phyloP scores from a whole-genome alignment of 1,140 invertebrate genomes.

The Pinna nobilis region DNA sequence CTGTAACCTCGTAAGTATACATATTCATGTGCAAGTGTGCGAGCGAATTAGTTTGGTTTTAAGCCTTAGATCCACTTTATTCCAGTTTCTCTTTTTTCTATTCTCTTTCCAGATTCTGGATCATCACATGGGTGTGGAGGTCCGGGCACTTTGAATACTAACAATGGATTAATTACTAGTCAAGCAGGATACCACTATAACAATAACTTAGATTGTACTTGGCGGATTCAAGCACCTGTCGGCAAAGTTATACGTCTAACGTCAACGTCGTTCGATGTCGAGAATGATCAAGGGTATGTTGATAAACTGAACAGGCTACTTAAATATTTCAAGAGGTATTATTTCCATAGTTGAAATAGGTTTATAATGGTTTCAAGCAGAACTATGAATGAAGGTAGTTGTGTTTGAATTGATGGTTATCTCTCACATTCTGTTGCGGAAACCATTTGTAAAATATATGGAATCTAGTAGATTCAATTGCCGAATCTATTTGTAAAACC shows the following conservation, averaged over 20 bases:
- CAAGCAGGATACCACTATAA: conserved; percentile 1
- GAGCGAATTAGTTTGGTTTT: too few species aligned
- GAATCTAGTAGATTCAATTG: too few species aligned
- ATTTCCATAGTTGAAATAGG: neutral
- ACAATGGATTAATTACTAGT: conserved; percentile 16
- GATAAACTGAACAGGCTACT: too few species aligned
- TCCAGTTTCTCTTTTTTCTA: too few species aligned
- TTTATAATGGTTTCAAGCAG: neutral
- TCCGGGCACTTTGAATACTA: conserved; percentile 9
- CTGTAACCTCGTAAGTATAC: too few species aligned
- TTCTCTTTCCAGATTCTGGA: conserved; percentile 10
- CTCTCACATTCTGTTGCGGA: neutral
- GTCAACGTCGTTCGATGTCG: conserved; percentile 7
- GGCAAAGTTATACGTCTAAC: conserved; percentile 26
- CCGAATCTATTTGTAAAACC: too few species aligned
- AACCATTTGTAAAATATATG: neutral
- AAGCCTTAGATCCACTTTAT: too few species aligned
- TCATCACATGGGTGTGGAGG: conserved; percentile 14
- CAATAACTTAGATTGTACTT: conserved; percentile 26
- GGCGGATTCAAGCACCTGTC: conserved; percentile 26
- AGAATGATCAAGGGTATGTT: neutral
- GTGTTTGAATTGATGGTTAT: neutral
- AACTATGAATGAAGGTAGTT: too few species aligned
- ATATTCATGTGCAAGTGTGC: too few species aligned
- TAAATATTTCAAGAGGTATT: too few species aligned